Conservation (phyloP, 2,888 invertebrate genomes). For the Odontocerum albicorne region DNA sequence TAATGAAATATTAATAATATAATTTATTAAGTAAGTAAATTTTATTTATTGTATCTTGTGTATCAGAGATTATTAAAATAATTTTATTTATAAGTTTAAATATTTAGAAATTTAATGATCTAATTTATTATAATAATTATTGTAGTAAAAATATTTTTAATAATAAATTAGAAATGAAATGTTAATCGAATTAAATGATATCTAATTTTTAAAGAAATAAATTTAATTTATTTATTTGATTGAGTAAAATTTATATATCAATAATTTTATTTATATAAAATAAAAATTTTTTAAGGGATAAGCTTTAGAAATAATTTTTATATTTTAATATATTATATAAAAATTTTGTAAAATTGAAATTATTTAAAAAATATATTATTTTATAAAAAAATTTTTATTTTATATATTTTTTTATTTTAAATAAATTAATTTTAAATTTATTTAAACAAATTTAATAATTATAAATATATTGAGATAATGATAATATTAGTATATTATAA, state of each 20-base stretch:
- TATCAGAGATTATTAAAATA: slow-evolving; percentile 69
- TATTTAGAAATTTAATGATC: slow-evolving; percentile 65
- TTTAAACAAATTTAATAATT: slow-evolving; percentile 48
- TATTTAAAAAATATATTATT: slow-evolving; percentile 59
- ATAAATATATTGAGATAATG: slow-evolving; percentile 56
- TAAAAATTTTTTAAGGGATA: slow-evolving; percentile 53
- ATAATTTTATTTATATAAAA: slow-evolving; percentile 40
- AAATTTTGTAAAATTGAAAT: slow-evolving; percentile 59
- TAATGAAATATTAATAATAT: slow-evolving; percentile 56
- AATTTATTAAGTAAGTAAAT: slow-evolving; percentile 57
- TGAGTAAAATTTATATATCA: slow-evolving; percentile 42
- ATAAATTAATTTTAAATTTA: slow-evolving; percentile 40
- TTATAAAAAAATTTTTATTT: slow-evolving; percentile 49
- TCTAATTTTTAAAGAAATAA: slow-evolving; percentile 69
- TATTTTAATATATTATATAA: slow-evolving; percentile 44
- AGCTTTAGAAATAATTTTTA: slow-evolving; percentile 61
- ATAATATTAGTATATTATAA: slow-evolving; percentile 61
- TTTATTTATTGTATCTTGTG: slow-evolving; percentile 69
- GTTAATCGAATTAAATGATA: slow-evolving; percentile 67
- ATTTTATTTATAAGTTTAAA: slow-evolving; percentile 41
- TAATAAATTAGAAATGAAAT: slow-evolving; percentile 64
- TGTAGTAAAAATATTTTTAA: slow-evolving; percentile 64
- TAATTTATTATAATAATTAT: slow-evolving; percentile 60
- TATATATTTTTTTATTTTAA: slow-evolving; percentile 49
- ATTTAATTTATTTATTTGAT: slow-evolving; percentile 52